A percentile compares a stretch with the other conserved stretches of the same genome.
Conservation (phyloP, 2,113 vertebrate genomes). For the Gobio gobio region DNA sequence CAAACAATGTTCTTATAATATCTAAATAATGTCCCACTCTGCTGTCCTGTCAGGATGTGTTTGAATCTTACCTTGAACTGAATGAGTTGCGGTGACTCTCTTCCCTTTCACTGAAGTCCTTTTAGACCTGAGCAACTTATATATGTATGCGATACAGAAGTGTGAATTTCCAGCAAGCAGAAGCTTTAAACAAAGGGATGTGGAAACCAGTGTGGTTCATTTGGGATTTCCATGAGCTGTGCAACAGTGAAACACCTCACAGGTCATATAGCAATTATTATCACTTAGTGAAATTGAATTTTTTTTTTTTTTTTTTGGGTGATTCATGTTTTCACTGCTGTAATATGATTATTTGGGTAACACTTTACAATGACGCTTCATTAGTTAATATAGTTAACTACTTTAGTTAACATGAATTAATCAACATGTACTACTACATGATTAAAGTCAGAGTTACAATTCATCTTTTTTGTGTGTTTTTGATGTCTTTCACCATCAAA, state of each 20-base stretch:
- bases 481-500: no score
- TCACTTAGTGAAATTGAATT: not conserved
- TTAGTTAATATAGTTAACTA: no score
- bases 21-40: no score
- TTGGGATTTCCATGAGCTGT: conserved; percentile 3
- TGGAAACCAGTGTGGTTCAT: not conserved
- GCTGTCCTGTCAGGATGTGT: no score
- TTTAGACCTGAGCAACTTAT: not conserved
- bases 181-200: not conserved
- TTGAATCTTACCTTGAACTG: conserved; percentile 10
- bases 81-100: not conserved
- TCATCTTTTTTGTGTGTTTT: no score
- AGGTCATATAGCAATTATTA: not conserved
- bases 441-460: no score
- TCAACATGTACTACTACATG: no score
- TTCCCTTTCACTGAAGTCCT: not conserved
- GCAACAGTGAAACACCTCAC: not conserved
- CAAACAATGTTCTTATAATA: no score
- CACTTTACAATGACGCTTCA: no score
- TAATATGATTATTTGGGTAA: not conserved
- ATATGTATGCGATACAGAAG: conserved; percentile 2
- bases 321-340: not conserved
- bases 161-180: conserved; percentile 32
- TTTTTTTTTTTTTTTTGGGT: not conserved
- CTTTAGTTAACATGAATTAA: no score